These are phyloP conservation scores for Steinernema hermaphroditum DNA, from an alignment of 2,888 invertebrate species.

Conservation along the genomic window DNA sequence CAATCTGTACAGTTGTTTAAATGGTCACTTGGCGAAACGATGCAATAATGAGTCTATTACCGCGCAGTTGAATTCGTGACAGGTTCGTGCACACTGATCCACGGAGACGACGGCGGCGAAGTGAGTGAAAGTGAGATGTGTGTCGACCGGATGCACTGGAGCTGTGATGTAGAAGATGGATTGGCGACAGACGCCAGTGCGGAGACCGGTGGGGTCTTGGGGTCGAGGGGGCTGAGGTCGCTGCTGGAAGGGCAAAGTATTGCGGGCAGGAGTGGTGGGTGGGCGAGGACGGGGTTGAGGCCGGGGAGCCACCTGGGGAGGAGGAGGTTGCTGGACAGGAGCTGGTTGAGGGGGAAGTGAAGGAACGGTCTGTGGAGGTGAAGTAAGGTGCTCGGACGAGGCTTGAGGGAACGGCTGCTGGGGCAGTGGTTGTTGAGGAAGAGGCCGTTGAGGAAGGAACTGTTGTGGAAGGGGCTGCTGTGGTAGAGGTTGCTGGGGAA, in stretches of 20 bases:
- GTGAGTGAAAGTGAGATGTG: slow-evolving; percentile 62
- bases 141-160: slow-evolving; percentile 35
- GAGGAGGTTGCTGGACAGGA: slow-evolving; percentile 18
- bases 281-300: slow-evolving; percentile 20
- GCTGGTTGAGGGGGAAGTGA: slow-evolving; percentile 32
- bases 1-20: slow-evolving; percentile 45
- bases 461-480: slow-evolving; percentile 7
- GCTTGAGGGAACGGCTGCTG: slow-evolving; percentile 14
- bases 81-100: slow-evolving; percentile 65
- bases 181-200: slow-evolving; percentile 37
- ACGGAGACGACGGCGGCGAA: slow-evolving; percentile 66
- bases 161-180: slow-evolving; percentile 31
- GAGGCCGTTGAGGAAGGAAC: slow-evolving; percentile 20
- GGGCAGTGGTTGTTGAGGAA: background rate
- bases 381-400: slow-evolving; percentile 18
- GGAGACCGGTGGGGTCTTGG: slow-evolving; percentile 38
- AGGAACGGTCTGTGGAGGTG: background rate
- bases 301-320: slow-evolving; percentile 27
- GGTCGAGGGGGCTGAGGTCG: slow-evolving; percentile 32
- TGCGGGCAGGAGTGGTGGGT: slow-evolving; percentile 26
- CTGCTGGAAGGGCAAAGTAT: slow-evolving; percentile 27
- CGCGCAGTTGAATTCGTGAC: slow-evolving; percentile 65
- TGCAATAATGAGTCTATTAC: slow-evolving; percentile 36
- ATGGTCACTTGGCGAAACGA: background rate
- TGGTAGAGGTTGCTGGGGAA: slow-evolving; percentile 34